These are phyloP conservation scores for Microplitis mediator DNA, from an alignment of 1,140 invertebrate genomes.

Conservation along the genomic window DNA sequence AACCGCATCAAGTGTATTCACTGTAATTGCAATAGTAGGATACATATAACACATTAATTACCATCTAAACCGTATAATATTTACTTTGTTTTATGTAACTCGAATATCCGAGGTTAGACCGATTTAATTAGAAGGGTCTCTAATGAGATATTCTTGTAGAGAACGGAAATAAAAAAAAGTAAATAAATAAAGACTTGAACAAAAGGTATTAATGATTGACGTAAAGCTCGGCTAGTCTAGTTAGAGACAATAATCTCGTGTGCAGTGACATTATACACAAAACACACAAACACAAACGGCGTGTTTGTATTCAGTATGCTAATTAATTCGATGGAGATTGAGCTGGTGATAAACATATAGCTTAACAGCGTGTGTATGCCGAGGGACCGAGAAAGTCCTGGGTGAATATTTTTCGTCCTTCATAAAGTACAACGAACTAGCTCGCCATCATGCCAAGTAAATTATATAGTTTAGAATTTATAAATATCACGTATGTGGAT, in stretches of 20 bases:
- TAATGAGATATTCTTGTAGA: too few relatives aligned
- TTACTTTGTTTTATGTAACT: too few relatives aligned
- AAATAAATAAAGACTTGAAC: neutral
- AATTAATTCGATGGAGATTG: slow-evolving; percentile 20
- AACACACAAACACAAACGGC: neutral
- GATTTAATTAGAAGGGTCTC: too few relatives aligned
- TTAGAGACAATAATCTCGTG: neutral
- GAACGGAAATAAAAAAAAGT: neutral
- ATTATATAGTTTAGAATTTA: too few relatives aligned
- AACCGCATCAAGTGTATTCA: neutral
- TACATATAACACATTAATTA: too few relatives aligned
- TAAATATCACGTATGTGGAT: too few relatives aligned
- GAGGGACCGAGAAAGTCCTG: neutral
- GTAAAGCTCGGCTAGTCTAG: neutral
- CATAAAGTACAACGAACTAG: slow-evolving; percentile 3
- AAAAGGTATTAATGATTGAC: neutral
- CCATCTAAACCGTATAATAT: too few relatives aligned
- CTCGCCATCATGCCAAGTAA: neutral
- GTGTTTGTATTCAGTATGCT: slow-evolving; percentile 11
- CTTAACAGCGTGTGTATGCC: neutral
- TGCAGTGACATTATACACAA: slow-evolving; percentile 11
- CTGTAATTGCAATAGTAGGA: too few relatives aligned
- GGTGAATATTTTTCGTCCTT: slow-evolving; percentile 11
- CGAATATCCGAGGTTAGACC: too few relatives aligned
- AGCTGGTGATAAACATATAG: neutral